These are phyloP conservation scores for Lymantria monacha DNA, from an alignment of 2,888 invertebrate species.

Conservation along the genomic window DNA sequence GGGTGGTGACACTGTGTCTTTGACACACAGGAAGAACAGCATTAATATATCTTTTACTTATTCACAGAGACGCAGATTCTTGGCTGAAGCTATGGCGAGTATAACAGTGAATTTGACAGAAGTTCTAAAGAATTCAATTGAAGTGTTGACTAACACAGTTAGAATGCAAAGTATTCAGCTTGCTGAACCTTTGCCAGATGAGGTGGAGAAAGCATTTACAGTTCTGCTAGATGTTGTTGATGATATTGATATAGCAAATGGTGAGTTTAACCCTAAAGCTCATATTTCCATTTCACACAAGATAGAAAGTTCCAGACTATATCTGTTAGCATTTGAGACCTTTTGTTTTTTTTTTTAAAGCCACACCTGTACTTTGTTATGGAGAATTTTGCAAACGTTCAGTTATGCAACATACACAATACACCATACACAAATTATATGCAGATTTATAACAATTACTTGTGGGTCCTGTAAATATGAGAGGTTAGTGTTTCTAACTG, in stretches of 20 bases:
- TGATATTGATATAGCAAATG: constrained; percentile 90
- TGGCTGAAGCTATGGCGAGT: constrained; percentile 86
- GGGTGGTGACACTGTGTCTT: too few relatives aligned
- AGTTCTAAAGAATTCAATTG: constrained; percentile 84
- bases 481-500: too few relatives aligned
- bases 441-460: too few relatives aligned
- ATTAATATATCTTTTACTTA: background rate
- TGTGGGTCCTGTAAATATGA: too few relatives aligned
- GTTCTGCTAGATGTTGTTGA: constrained; percentile 86
- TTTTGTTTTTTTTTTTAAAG: too few relatives aligned
- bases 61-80: constrained; percentile 85
- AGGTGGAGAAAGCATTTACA: constrained; percentile 85
- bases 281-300: background rate
- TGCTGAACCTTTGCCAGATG: constrained; percentile 77
- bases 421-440: too few relatives aligned
- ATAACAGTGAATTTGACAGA: constrained; percentile 87
- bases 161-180: constrained; percentile 60
- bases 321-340: too few relatives aligned
- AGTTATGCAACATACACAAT: too few relatives aligned
- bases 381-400: too few relatives aligned
- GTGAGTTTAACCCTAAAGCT: constrained; percentile 49
- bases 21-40: background rate
- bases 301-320: too few relatives aligned
- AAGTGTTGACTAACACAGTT: constrained; percentile 77
- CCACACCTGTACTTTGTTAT: too few relatives aligned